Evolutionary conservation across 2,113 vertebrate genomes (phyloP).

Genomic region (Lonchura striata): DNA sequence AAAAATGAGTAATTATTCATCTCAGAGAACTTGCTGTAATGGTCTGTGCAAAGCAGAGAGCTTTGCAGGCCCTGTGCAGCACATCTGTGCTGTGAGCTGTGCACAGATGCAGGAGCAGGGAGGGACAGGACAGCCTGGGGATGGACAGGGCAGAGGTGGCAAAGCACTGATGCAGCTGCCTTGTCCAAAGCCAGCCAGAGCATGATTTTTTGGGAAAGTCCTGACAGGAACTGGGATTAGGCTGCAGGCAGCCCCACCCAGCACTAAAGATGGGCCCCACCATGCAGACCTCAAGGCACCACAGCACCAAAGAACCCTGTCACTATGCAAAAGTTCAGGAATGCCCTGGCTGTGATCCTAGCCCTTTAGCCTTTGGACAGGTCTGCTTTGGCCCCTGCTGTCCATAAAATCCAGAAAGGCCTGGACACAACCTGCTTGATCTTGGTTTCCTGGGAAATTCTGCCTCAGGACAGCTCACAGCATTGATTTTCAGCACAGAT

Average conservation of each 20-base stretch:
- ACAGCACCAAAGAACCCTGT: not conserved
- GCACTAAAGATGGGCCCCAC: not conserved
- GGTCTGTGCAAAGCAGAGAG: not conserved
- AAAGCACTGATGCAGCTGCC: accelerated
- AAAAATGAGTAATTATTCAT: not conserved
- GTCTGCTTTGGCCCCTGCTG: not conserved
- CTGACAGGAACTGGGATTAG: not conserved
- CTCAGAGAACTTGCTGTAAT: not conserved
- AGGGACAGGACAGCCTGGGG: not conserved
- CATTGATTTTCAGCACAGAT: not conserved
- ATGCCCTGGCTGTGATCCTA: not conserved
- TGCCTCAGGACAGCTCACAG: not conserved
- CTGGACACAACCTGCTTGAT: not conserved
- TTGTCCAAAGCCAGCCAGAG: not conserved
- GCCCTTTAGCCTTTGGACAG: not conserved
- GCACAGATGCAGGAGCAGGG: not conserved
- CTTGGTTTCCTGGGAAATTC: not conserved
- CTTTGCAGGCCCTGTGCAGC: not conserved
- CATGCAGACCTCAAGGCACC: not conserved
- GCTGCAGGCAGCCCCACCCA: not conserved
- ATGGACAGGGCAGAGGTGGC: not conserved
- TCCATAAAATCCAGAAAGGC: not conserved
- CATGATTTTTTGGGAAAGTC: not conserved
- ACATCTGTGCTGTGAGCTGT: not conserved
- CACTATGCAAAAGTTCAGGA: not conserved